Conservation (phyloP, 37 sponge, comb jelly and placozoan genomes). For the Cliona cf. orientalis region DNA sequence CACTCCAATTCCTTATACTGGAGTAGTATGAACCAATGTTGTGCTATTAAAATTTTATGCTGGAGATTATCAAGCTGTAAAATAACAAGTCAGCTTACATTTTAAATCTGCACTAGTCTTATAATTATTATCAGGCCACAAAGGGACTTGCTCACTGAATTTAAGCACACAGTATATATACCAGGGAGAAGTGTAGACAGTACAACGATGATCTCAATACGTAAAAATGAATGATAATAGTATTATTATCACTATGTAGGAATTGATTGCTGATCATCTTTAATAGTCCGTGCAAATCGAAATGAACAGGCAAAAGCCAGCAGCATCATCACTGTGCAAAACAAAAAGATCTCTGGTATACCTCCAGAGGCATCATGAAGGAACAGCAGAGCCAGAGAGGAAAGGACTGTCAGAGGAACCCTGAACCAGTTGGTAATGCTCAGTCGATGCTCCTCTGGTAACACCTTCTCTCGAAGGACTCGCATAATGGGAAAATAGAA, state of each 20-base stretch:
- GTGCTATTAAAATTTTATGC: no score
- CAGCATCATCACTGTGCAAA: conserved; percentile 65
- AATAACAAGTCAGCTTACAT: no score
- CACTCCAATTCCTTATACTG: no score
- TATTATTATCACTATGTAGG: neutral
- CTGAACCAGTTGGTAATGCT: conserved; percentile 78
- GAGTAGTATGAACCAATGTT: no score
- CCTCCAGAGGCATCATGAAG: conserved; percentile 66
- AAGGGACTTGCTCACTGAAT: no score
- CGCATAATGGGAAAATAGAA: conserved; percentile 83
- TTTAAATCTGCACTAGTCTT: no score
- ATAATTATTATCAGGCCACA: no score
- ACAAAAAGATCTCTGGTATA: conserved; percentile 57
- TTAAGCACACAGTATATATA: no score
- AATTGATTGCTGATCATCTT: neutral
- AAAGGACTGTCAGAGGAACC: conserved; percentile 79
- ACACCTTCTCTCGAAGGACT: conserved; percentile 41
- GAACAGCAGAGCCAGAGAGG: conserved; percentile 62
- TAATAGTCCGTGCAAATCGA: conserved; percentile 29
- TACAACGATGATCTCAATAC: neutral
- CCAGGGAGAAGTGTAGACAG: neutral
- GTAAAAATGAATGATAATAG: neutral
- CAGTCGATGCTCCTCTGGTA: conserved; percentile 72
- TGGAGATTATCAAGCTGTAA: no score
- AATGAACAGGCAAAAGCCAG: conserved; percentile 61